Evolutionary conservation across 2,113 vertebrate genomes (phyloP).

Genomic region (Thalassoma bifasciatum): DNA sequence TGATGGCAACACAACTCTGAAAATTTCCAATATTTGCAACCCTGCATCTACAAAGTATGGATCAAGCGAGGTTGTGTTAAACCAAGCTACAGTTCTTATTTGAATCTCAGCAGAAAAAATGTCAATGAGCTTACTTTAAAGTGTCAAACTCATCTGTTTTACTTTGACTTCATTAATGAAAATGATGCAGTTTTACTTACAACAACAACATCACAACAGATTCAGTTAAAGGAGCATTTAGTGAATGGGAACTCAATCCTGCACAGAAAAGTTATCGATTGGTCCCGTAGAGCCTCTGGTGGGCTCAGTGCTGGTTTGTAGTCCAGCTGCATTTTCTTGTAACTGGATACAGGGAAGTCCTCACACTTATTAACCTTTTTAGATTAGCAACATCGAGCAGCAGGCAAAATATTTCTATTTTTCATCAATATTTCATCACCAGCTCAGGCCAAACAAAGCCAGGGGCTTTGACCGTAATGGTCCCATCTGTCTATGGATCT

Average conservation of each 20-base stretch:
- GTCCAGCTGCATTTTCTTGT: constrained; percentile 67
- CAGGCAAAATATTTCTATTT: constrained; percentile 88
- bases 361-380: constrained; percentile 84
- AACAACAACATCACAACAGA: not conserved
- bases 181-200: not conserved
- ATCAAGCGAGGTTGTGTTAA: no score
- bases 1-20: no score
- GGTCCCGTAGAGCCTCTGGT: constrained; percentile 51
- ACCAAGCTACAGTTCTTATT: no score
- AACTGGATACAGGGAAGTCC: constrained; percentile 79
- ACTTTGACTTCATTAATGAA: not conserved
- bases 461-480: constrained; percentile 82
- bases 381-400: constrained; percentile 77
- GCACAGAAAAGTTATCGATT: constrained; percentile 78
- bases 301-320: constrained; percentile 62
- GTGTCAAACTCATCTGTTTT: not conserved
- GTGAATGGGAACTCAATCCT: constrained; percentile 66
- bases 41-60: no score
- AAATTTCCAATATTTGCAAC: no score
- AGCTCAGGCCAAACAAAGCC: constrained; percentile 82
- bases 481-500: constrained; percentile 86
- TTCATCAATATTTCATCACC: constrained; percentile 89
- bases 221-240: constrained; percentile 25
- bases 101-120: not conserved
- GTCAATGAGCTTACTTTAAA: constrained; percentile 2